These are phyloP conservation scores for Oryzias celebensis DNA, from an alignment of 2,113 vertebrate genomes.

Conservation along the genomic window DNA sequence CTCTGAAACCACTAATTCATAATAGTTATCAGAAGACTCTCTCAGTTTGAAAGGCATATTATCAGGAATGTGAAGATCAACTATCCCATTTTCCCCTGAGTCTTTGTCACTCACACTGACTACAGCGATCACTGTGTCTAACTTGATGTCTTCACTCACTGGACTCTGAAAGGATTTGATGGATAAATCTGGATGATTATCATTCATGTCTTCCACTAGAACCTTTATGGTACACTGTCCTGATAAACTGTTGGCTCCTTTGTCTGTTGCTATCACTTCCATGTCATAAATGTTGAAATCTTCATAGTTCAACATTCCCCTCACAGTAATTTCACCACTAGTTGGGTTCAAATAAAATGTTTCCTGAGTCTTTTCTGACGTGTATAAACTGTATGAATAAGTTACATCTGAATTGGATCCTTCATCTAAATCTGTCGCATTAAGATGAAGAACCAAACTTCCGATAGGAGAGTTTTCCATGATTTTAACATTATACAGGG, in stretches of 20 bases:
- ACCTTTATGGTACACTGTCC: conserved; percentile 72
- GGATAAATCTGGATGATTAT: conserved; percentile 70
- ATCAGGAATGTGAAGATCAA: conserved; percentile 47
- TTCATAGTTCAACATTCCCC: conserved; percentile 75
- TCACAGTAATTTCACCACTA: conserved; percentile 76
- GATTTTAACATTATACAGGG: conserved; percentile 39
- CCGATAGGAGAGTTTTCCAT: conserved; percentile 67
- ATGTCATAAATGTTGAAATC: conserved; percentile 69
- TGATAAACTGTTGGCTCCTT: conserved; percentile 53
- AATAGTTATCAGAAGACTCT: conserved; percentile 58
- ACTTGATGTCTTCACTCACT: conserved; percentile 59
- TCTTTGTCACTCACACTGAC: conserved; percentile 72
- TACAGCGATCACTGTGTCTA: conserved; percentile 68
- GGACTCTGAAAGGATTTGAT: conserved; percentile 71
- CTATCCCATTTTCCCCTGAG: conserved; percentile 68
- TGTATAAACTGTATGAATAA: conserved; percentile 18
- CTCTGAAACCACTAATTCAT: conserved; percentile 56
- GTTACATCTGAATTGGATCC: conserved; percentile 8
- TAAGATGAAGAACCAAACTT: conserved; percentile 37
- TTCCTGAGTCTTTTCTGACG: conserved; percentile 16
- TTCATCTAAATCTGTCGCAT: conserved; percentile 1
- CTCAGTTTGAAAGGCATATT: conserved; percentile 63
- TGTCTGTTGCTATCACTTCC: conserved; percentile 50
- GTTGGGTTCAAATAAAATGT: conserved; percentile 73
- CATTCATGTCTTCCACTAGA: conserved; percentile 73